Conservation (phyloP, 2,888 invertebrate genomes). For the Agriopis aurantiaria region DNA sequence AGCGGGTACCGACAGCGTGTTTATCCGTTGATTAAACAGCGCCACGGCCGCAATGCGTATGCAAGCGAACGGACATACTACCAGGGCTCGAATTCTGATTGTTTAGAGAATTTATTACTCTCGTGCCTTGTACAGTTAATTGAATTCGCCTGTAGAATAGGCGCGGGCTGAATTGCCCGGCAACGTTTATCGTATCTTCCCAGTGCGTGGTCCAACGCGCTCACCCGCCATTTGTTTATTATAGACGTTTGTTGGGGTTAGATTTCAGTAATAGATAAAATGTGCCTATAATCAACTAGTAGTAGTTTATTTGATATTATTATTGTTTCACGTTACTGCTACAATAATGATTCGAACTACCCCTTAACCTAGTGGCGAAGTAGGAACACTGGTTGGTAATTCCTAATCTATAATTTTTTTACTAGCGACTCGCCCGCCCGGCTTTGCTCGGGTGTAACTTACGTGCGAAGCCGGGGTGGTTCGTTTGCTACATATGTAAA, state of each 20-base stretch:
- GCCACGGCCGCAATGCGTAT: conserved; percentile 83
- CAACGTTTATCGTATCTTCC: conserved; percentile 78
- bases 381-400: too few species aligned
- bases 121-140: conserved; percentile 85
- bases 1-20: conserved; percentile 68
- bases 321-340: too few species aligned
- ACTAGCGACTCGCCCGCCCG: too few species aligned
- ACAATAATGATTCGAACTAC: too few species aligned
- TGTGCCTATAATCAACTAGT: neutral
- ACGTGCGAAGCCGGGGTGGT: too few species aligned
- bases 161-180: conserved; percentile 77
- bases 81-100: conserved; percentile 86
- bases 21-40: conserved; percentile 84
- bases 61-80: conserved; percentile 84
- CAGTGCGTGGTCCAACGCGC: conserved; percentile 65
- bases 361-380: too few species aligned
- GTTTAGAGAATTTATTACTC: conserved; percentile 87
- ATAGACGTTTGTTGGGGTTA: conserved; percentile 51
- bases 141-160: conserved; percentile 85
- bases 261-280: conserved; percentile 44
- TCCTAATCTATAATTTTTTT: too few species aligned
- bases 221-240: conserved; percentile 62
- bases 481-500: too few species aligned
- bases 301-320: too few species aligned
- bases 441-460: too few species aligned